A percentile compares a stretch with the other conserved stretches of the same genome.
These are phyloP conservation scores for Noctua fimbriata DNA, from an alignment of 2,888 invertebrate genomes.

Conservation along the genomic window DNA sequence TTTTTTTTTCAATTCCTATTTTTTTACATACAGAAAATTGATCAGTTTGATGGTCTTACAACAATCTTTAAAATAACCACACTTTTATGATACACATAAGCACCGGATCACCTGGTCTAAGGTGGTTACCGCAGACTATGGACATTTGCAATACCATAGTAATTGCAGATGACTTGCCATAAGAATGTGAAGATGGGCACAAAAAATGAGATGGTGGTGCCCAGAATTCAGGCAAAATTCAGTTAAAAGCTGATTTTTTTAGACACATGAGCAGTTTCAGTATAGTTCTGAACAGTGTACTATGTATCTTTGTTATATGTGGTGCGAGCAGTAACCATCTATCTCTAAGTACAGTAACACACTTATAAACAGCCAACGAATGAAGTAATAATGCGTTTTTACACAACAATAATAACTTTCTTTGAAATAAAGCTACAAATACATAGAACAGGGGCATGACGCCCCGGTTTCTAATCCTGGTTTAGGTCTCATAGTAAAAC, in stretches of 20 bases:
- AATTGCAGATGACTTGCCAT: neutral
- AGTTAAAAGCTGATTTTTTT: neutral
- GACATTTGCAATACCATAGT: neutral
- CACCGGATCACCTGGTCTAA: neutral
- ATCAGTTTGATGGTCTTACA: neutral
- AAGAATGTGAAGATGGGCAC: neutral
- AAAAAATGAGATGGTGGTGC: neutral
- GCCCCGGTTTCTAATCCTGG: neutral
- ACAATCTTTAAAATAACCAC: neutral
- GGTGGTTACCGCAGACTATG: too few species aligned
- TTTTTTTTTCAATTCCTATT: neutral
- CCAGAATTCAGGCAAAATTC: neutral
- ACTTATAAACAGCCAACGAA: constrained; percentile 42
- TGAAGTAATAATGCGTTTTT: constrained; percentile 30
- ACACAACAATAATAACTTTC: constrained; percentile 20
- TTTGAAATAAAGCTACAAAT: constrained; percentile 38
- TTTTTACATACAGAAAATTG: neutral
- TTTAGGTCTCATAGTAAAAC: too few species aligned
- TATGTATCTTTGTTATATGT: neutral
- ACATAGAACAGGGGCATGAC: neutral
- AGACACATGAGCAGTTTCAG: neutral
- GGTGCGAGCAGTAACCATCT: constrained; percentile 34
- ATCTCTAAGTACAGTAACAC: constrained; percentile 58
- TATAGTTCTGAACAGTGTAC: neutral
- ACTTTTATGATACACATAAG: neutral